Conservation (phyloP, 1,140 invertebrate genomes). For the Euura saliciscinereae region DNA sequence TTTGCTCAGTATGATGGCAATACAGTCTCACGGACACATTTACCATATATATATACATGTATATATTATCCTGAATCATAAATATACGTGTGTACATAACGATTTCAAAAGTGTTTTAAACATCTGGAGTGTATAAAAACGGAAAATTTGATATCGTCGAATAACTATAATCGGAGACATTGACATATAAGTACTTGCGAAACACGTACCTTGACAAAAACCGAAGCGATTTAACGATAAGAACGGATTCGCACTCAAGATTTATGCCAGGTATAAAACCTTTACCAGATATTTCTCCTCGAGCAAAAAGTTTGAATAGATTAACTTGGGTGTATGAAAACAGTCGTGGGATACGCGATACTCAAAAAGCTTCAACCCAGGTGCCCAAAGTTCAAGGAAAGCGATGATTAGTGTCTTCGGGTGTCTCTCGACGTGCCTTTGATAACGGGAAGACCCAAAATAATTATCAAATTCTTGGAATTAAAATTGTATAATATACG, state of each 20-base stretch:
- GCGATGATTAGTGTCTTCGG: background rate
- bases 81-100: background rate
- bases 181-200: too few relatives aligned
- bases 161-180: too few relatives aligned
- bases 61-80: too few relatives aligned
- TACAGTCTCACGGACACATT: too few relatives aligned
- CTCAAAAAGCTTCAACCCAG: background rate
- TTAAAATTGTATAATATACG: too few relatives aligned
- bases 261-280: background rate
- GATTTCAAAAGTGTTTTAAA: too few relatives aligned
- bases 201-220: background rate
- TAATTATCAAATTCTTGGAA: too few relatives aligned
- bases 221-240: background rate
- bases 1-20: background rate
- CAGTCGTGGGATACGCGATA: background rate
- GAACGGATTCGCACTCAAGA: background rate
- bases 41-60: background rate
- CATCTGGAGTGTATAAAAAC: too few relatives aligned
- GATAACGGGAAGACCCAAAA: too few relatives aligned
- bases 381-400: background rate
- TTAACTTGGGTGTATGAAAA: background rate
- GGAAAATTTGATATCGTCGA: too few relatives aligned
- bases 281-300: background rate
- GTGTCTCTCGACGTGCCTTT: too few relatives aligned
- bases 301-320: conserved; percentile 5